Percentiles rank a stretch among this genome's conserved stretches.
phyloP scores from a whole-genome alignment of 2,113 vertebrate species.

The Coreoperca whiteheadi region DNA sequence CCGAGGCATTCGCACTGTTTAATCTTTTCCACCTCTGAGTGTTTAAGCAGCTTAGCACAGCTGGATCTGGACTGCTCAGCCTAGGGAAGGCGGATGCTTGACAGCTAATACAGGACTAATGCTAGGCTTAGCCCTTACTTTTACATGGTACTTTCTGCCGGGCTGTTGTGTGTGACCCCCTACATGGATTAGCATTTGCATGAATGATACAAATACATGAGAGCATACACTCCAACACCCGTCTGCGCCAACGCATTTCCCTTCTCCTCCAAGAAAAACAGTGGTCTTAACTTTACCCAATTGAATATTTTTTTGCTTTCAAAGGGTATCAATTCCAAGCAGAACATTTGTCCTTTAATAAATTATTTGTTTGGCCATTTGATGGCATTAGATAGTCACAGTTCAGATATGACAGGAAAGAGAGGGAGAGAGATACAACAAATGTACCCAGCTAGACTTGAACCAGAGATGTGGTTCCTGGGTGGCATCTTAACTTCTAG shows the following conservation, averaged over 20 bases:
- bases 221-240: not conserved
- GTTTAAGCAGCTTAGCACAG: constrained; percentile 80
- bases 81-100: constrained; percentile 33
- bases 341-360: not conserved
- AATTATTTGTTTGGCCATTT: not conserved
- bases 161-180: constrained; percentile 10
- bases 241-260: not conserved
- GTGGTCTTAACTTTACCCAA: not conserved
- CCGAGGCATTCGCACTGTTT: constrained; percentile 45
- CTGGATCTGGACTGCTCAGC: constrained; percentile 50
- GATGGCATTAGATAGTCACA: not conserved
- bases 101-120: constrained; percentile 60
- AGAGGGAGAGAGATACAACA: not conserved
- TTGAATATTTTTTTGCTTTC: not conserved
- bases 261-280: not conserved
- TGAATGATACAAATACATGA: not conserved
- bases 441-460: not conserved
- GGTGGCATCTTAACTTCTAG: not conserved
- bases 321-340: not conserved
- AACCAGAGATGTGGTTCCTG: not conserved
- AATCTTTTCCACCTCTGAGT: constrained; percentile 60
- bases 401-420: not conserved
- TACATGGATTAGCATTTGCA: not conserved
- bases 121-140: constrained; percentile 56
- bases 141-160: constrained; percentile 57